Evolutionary conservation across 2,113 vertebrate species (phyloP), one percentile per base, ranked within the genome.

Genomic region (Phaetusa simplex): DNA sequence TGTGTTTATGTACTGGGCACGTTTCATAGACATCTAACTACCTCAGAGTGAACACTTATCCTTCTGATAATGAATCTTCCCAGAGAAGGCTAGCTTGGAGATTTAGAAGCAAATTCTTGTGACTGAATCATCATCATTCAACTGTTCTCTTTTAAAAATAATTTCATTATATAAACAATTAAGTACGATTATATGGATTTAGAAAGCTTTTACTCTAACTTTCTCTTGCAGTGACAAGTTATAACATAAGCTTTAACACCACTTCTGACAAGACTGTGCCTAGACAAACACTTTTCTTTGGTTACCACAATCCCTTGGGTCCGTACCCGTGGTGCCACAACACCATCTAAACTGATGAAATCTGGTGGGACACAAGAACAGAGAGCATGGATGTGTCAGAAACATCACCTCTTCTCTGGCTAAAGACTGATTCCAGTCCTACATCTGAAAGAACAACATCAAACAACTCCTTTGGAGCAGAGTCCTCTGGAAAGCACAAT

Each of bases 101-200:
- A 94, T 94, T 94, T 95, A 96, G 89, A 88, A 83, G 65, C 34
- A 78, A 94, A 95, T 94, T 94, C 80, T 93, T 82, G 14, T 52
- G 79, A 81, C 85, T 97, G 94, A 94, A 97, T 96, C 95, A 95
- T 97, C 97, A 89, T 38, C 55, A 5, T 95, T 96, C 95, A 96
- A 97, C 98, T 98, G 95, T 97, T 98, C 96, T 95, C 94, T 96
- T 97, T 97, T 92, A 93, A 96, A 96, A 97, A 94, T 97, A 97
- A 98, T 98, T 98, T 98, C 97, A 98, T 98, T 98, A 97, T 95
- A 92, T 97, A 98, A 98, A 98, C 95, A 97, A 95, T 97, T 97
- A 97, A 95, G 86, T 77, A 79, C 34, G 56, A 97, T 97, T 97
- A 97, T 90, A 42, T n/a, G 87, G 97, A 97, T 95, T 97, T 95